Evolutionary conservation across 1,140 invertebrate genomes (phyloP).

Genomic region (Venustaconcha ellipsiformis): DNA sequence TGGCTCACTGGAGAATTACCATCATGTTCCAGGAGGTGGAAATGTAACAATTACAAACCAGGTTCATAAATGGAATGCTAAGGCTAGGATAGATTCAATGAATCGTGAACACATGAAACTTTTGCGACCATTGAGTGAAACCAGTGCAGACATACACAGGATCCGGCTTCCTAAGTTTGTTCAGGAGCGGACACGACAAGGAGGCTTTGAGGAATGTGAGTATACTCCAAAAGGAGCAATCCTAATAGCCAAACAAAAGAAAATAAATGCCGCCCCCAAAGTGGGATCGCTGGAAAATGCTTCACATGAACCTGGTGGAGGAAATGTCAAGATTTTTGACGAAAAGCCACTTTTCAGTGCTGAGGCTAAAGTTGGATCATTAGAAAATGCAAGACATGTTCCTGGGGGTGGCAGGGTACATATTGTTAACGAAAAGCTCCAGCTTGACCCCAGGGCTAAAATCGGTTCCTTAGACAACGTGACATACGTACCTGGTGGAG

Average conservation of each 20-base stretch:
- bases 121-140: neutral
- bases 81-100: slow-evolving; percentile 52
- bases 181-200: slow-evolving; percentile 43
- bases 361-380: slow-evolving; percentile 55
- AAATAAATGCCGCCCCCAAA: slow-evolving; percentile 67
- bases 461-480: slow-evolving; percentile 73
- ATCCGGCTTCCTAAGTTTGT: neutral
- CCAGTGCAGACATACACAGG: neutral
- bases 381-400: slow-evolving; percentile 56
- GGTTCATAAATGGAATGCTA: slow-evolving; percentile 51
- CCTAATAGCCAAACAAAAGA: neutral
- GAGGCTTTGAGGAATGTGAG: slow-evolving; percentile 41
- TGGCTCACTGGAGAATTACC: slow-evolving; percentile 50
- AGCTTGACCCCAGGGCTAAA: slow-evolving; percentile 80
- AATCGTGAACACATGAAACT: slow-evolving; percentile 43
- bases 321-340: slow-evolving; percentile 67
- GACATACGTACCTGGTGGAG: slow-evolving; percentile 31
- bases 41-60: slow-evolving; percentile 24
- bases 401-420: slow-evolving; percentile 51
- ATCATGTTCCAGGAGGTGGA: slow-evolving; percentile 44
- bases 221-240: slow-evolving; percentile 36
- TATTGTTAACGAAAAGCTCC: slow-evolving; percentile 80
- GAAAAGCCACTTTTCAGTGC: slow-evolving; percentile 46
- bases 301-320: slow-evolving; percentile 88
- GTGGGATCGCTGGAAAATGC: slow-evolving; percentile 88